Percentiles rank a stretch among this genome's conserved stretches.
These are phyloP conservation scores for Zaprionus africanus DNA, from an alignment of 1,140 invertebrate genomes.

Conservation along the genomic window DNA sequence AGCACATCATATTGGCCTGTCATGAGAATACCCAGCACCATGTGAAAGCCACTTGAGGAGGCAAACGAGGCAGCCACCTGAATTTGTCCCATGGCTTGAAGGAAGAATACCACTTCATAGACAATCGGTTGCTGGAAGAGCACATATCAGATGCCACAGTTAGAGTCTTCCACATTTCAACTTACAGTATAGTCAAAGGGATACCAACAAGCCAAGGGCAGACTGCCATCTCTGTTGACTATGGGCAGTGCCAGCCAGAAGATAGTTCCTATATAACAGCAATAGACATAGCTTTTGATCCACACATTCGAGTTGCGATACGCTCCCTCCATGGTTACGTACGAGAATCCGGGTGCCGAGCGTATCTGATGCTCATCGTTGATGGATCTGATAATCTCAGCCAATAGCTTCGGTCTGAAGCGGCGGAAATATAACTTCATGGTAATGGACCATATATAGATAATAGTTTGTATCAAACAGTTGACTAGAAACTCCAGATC, in stretches of 20 bases:
- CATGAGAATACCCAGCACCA: constrained; percentile 67
- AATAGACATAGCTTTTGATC: constrained; percentile 71
- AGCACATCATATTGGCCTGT: constrained; percentile 79
- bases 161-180: neutral
- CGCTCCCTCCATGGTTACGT: constrained; percentile 61
- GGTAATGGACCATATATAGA: constrained; percentile 72
- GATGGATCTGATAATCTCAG: constrained; percentile 52
- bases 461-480: constrained; percentile 75
- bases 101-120: constrained; percentile 66
- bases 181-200: constrained; percentile 74
- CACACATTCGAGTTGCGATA: constrained; percentile 56
- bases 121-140: constrained; percentile 65
- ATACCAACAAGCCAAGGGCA: constrained; percentile 80
- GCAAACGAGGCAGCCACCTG: constrained; percentile 73
- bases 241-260: constrained; percentile 76
- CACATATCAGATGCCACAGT: neutral
- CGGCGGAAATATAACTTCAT: constrained; percentile 79
- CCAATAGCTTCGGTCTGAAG: constrained; percentile 41
- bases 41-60: constrained; percentile 68
- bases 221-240: constrained; percentile 61
- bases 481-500: constrained; percentile 76
- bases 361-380: constrained; percentile 57
- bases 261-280: constrained; percentile 70
- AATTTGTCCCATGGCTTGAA: constrained; percentile 73
- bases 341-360: constrained; percentile 68